These are phyloP conservation scores for Brachionus koreanus DNA, from an alignment of 1,140 invertebrate species.

Conservation along the genomic window DNA sequence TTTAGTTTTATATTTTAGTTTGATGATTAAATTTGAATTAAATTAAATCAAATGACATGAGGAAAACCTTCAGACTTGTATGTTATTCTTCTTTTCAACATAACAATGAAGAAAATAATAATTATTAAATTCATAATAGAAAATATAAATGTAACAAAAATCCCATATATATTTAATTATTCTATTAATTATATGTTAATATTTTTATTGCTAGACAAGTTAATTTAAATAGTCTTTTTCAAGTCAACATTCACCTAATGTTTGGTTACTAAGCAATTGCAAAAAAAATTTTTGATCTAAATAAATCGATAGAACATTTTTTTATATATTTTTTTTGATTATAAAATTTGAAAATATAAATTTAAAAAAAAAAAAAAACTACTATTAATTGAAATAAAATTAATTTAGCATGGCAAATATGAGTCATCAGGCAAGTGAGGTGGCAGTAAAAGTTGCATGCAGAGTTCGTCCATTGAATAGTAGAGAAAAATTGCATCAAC, in stretches of 20 bases:
- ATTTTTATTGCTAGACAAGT: no score
- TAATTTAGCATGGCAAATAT: background rate
- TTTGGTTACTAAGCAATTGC: slow-evolving; percentile 27
- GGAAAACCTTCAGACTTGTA: no score
- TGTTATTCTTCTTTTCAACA: no score
- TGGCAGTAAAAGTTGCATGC: slow-evolving; percentile 64
- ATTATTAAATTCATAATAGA: no score
- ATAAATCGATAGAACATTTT: background rate
- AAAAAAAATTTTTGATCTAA: background rate
- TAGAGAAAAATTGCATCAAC: slow-evolving; percentile 60
- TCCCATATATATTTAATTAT: no score
- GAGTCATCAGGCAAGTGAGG: background rate
- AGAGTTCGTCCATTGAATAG: slow-evolving; percentile 71
- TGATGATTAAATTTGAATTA: no score
- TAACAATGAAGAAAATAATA: no score
- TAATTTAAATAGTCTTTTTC: background rate
- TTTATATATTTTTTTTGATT: background rate
- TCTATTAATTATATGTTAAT: no score
- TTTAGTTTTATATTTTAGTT: no score
- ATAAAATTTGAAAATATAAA: background rate
- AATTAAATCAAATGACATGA: no score
- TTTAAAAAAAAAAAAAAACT: background rate
- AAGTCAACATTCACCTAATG: background rate
- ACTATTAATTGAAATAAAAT: background rate
- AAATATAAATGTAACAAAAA: no score